Conservation (phyloP, 2,888 invertebrate genomes). For the Beris chalybata region DNA sequence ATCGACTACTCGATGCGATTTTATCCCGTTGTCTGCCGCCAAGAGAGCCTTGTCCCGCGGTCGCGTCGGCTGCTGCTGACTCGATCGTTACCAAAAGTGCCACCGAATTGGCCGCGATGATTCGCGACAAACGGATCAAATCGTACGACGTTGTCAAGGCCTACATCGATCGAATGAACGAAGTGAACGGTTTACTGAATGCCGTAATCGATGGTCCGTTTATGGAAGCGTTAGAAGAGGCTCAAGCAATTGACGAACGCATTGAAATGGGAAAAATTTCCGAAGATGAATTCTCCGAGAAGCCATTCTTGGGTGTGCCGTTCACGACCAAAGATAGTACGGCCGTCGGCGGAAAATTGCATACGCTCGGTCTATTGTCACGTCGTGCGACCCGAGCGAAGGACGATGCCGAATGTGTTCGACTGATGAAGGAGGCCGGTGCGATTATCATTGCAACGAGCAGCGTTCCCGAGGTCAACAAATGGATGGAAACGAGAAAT, state of each 20-base stretch:
- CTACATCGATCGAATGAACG: conserved; percentile 76
- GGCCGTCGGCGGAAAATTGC: conserved; percentile 71
- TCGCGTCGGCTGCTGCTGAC: conserved; percentile 44
- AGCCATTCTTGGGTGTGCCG: conserved; percentile 87
- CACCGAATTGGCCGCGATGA: conserved; percentile 66
- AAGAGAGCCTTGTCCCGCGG: conserved; percentile 45
- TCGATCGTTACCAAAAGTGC: conserved; percentile 65
- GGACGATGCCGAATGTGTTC: conserved; percentile 79
- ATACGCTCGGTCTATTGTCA: conserved; percentile 67
- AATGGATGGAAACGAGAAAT: conserved; percentile 89
- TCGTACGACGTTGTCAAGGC: conserved; percentile 70
- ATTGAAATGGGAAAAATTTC: conserved; percentile 63
- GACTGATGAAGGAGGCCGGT: conserved; percentile 74
- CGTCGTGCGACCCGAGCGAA: conserved; percentile 65
- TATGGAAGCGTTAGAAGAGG: conserved; percentile 76
- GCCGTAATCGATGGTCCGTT: conserved; percentile 82
- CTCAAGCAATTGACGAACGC: conserved; percentile 69
- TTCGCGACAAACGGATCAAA: conserved; percentile 65
- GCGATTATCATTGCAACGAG: conserved; percentile 85
- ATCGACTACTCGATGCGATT: conserved; percentile 47
- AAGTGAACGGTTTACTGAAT: conserved; percentile 72
- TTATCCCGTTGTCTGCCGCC: conserved; percentile 51
- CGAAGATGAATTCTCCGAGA: conserved; percentile 66
- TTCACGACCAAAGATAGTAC: conserved; percentile 92
- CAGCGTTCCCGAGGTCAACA: conserved; percentile 92